A percentile compares a stretch with the other conserved stretches of the same genome.
Evolutionary conservation across 2,797 vertebrate species (phyloP).

Genomic region (Buceros bicornis): DNA sequence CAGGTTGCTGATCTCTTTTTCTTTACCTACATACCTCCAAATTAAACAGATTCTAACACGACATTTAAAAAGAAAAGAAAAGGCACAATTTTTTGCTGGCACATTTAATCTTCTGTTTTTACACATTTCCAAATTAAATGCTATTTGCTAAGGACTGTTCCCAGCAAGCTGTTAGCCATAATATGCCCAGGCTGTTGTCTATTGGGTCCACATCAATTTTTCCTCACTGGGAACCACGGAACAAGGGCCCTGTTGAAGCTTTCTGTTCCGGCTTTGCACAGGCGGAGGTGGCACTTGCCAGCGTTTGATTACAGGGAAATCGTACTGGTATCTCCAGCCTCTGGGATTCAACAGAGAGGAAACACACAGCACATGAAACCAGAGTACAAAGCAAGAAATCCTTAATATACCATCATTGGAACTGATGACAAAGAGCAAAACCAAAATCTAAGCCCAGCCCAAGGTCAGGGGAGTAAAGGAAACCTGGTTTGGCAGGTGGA

Average conservation of each 20-base stretch:
- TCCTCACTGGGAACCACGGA: background rate
- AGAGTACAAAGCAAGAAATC: background rate
- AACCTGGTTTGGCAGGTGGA: background rate
- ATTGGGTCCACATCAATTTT: background rate
- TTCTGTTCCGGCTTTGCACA: background rate
- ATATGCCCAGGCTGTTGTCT: background rate
- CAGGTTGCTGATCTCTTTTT: background rate
- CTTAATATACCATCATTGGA: rapidly evolving
- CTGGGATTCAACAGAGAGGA: rapidly evolving
- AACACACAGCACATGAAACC: background rate
- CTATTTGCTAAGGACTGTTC: background rate
- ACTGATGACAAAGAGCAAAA: background rate
- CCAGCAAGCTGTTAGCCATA: background rate
- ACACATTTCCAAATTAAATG: background rate
- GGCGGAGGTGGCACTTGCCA: background rate
- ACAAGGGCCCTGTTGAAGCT: background rate
- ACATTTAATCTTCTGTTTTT: background rate
- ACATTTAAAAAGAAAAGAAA: background rate
- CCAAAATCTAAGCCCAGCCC: background rate
- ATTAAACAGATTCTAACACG: background rate
- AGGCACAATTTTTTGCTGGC: background rate
- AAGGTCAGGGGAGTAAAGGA: background rate
- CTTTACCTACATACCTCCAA: background rate
- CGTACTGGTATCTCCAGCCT: background rate
- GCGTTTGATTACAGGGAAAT: rapidly evolving